Evolutionary conservation across 1,140 invertebrate genomes (phyloP), one percentile per base, ranked within the genome.

Genomic region (Coelopa frigida): DNA sequence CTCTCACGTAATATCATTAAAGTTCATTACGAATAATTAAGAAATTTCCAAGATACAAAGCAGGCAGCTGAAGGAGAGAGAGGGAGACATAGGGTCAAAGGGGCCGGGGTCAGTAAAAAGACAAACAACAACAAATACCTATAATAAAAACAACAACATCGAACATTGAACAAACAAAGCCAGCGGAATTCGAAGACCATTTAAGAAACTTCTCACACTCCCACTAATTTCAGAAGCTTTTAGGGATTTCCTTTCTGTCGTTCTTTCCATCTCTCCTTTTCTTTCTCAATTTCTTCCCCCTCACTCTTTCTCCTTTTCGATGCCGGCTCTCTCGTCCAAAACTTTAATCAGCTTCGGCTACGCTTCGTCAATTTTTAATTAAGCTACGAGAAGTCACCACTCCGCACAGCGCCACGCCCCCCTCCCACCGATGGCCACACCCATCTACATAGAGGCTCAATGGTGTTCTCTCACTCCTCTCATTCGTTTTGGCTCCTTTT

Each of bases 351-450:
- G 21, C 20, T 45, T 12, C 22, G 14, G 33, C n/a, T 17, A 38
- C 22, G 44, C 44, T 46, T 31, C 44, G 35, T 46, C 44, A 46
- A 46, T 46, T 46, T 46, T 46, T 46, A 46, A 46, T 46, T 46
- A 46, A 27, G 33, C 17, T 20, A 8, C 12, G 6, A 14, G 8
- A 29, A 29, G 8, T 29, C 8, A 10, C 14, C 8, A 8, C 8
- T 29, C 14, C 27, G 27, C 27, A 29, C 14, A 8, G 27, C 27
- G 14, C 27, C 8, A 10, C 27, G 14, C 8, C 27, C 27, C 27
- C 27, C 14, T 14, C 27, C 27, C 8, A 14, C 27, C 27, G 27
- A 29, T 14, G 27, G 14, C 27, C 27, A 29, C 27, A 29, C 8
- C 14, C 8, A 29, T 10, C 14, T 29, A 8, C 27, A 8, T 29